phyloP scores from a whole-genome alignment of 2,113 vertebrate genomes.

The Scomber japonicus region DNA sequence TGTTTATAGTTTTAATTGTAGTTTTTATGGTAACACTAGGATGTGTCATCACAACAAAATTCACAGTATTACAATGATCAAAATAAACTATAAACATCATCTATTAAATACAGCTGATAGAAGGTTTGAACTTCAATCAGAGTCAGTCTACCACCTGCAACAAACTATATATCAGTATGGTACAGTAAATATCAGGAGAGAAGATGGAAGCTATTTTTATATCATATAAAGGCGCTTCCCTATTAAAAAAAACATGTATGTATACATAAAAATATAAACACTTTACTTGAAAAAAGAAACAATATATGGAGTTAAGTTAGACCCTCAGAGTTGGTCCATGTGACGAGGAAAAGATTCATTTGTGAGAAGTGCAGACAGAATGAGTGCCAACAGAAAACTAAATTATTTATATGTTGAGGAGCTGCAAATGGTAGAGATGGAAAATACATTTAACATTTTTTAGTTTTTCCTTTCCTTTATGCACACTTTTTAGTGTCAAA shows the following conservation, averaged over 20 bases:
- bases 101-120: slow-evolving; percentile 31
- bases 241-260: not conserved
- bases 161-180: not conserved
- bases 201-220: not conserved
- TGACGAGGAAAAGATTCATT: slow-evolving; percentile 11
- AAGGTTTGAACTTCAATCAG: slow-evolving; percentile 10
- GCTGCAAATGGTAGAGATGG: not conserved
- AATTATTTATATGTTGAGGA: not conserved
- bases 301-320: not conserved
- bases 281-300: not conserved
- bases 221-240: not conserved
- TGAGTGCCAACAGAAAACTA: not conserved
- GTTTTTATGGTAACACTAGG: slow-evolving; percentile 1
- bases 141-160: not conserved
- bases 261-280: not conserved
- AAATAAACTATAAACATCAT: slow-evolving; percentile 11
- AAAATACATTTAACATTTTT: not conserved
- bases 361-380: not conserved
- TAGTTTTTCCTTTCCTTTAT: not conserved
- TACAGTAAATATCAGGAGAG: not conserved
- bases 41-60: slow-evolving; percentile 18
- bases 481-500: slow-evolving; percentile 10
- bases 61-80: slow-evolving; percentile 42
- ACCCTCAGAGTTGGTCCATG: slow-evolving; percentile 23
- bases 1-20: not conserved